phyloP scores from a whole-genome alignment of 2,888 invertebrate genomes.

The Baronia brevicornis region DNA sequence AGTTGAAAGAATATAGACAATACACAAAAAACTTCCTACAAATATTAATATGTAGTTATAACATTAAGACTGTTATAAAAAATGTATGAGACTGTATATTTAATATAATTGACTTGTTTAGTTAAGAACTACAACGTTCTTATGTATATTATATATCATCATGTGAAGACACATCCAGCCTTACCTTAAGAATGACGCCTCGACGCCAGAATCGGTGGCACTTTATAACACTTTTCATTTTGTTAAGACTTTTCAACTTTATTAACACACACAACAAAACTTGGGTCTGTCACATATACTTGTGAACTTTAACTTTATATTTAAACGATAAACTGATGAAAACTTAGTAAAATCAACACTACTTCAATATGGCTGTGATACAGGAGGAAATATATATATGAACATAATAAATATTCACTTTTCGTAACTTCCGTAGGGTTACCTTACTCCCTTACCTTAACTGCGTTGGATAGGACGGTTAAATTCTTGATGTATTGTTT shows the following conservation, averaged over 20 bases:
- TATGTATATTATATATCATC: conserved; percentile 69
- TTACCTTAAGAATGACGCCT: conserved; percentile 72
- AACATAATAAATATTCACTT: conserved; percentile 74
- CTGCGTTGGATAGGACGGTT: conserved; percentile 65
- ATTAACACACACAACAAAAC: conserved; percentile 71
- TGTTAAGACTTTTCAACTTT: conserved; percentile 66
- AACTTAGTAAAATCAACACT: conserved; percentile 73
- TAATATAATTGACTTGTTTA: conserved; percentile 20
- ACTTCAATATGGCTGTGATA: conserved; percentile 75
- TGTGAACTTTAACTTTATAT: conserved; percentile 63
- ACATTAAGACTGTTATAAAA: too few species aligned
- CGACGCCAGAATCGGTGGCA: conserved; percentile 72
- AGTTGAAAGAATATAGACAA: too few species aligned
- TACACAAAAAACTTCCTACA: too few species aligned
- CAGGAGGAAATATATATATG: conserved; percentile 65
- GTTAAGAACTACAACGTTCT: conserved; percentile 57
- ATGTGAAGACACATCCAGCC: conserved; percentile 74
- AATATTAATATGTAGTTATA: too few species aligned
- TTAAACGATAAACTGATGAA: conserved; percentile 62
- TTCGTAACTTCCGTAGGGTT: conserved; percentile 65
- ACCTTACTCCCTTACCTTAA: conserved; percentile 75
- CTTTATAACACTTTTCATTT: conserved; percentile 74
- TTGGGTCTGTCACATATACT: conserved; percentile 72
- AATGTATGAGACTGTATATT: too few species aligned
- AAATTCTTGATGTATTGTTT: conserved; percentile 63